These are phyloP conservation scores for Oryzias dopingdopingensis DNA, from an alignment of 2,797 vertebrate genomes.

Conservation along the genomic window DNA sequence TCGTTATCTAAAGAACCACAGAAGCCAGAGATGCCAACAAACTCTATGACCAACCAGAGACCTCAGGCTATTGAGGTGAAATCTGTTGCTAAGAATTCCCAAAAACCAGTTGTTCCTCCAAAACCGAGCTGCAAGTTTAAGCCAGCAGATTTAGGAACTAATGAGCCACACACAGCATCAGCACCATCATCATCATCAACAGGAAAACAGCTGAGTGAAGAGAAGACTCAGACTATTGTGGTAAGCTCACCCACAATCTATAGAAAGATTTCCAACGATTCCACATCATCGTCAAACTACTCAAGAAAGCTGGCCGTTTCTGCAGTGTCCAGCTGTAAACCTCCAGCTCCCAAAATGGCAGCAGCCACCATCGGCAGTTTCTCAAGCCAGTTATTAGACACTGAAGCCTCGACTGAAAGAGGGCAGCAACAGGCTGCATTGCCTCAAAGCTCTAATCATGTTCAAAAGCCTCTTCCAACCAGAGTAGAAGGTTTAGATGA, in stretches of 20 bases:
- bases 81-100: conserved; percentile 72
- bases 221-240: conserved; percentile 67
- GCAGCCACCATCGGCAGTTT: conserved; percentile 44
- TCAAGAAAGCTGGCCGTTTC: conserved; percentile 73
- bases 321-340: conserved; percentile 74
- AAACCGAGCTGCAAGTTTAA: conserved; percentile 79
- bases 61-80: conserved; percentile 77
- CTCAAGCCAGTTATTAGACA: conserved; percentile 54
- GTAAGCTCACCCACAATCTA: conserved; percentile 70
- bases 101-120: conserved; percentile 75
- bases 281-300: conserved; percentile 54
- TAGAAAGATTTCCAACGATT: conserved; percentile 69
- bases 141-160: conserved; percentile 64
- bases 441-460: conserved; percentile 50
- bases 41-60: conserved; percentile 35
- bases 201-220: conserved; percentile 58
- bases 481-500: conserved; percentile 18
- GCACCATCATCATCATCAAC: conserved; percentile 19
- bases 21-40: conserved; percentile 50
- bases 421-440: conserved; percentile 42
- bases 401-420: conserved; percentile 39
- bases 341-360: conserved; percentile 63
- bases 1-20: conserved; percentile 72
- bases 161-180: conserved; percentile 54
- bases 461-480: conserved; percentile 43